Evolutionary conservation across 2,797 vertebrate genomes (phyloP), one percentile per base, ranked within the genome.

Genomic region (Sphenodon punctatus): DNA sequence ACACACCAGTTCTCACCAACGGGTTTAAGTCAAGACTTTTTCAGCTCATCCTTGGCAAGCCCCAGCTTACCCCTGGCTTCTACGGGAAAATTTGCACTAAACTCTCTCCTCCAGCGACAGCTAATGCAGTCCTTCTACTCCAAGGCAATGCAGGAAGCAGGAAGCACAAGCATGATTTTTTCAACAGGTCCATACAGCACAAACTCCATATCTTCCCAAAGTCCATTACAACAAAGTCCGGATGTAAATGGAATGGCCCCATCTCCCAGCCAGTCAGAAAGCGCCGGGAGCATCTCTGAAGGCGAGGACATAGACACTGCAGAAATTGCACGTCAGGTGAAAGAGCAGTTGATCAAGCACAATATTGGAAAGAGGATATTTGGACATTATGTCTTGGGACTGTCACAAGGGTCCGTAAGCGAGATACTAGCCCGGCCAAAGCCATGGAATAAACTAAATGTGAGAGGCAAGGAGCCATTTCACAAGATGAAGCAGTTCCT

Each of bases 401-500:
- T 99, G 88, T 99, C 98, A 1, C 98, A 99, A 94, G 98, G 98
- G 84, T 99, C 98, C 5, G 98, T 99, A 94, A 99, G 98, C 11
- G 98, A 99, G 95, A 99, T 99, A 87, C 95, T 99, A 94, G 98
- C 96, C 86, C 95, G 96, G 89, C 96, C 96, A 64, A 97, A 97
- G 95, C 96, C 96, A 30, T 97, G 96, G 96, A 97, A 96, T 93
- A 97, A 97, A 93, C 91, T 97, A 93, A 97, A 96, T 23, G 97
- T 99, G 82, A 96, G 98, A 46, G 98, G 98, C 93, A 99, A 99
- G 95, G 98, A 99, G 95, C 98, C 98, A 19, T 99, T 99, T 95
- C 97, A 98, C 94, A 99, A 99, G 97, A 99, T 99, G 98, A 98
- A 98, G 95, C 98, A 99, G 95, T 99, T 99, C 96, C 97, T 99